phyloP scores from a whole-genome alignment of 1,140 invertebrate species.

The Andricus grossulariae region DNA sequence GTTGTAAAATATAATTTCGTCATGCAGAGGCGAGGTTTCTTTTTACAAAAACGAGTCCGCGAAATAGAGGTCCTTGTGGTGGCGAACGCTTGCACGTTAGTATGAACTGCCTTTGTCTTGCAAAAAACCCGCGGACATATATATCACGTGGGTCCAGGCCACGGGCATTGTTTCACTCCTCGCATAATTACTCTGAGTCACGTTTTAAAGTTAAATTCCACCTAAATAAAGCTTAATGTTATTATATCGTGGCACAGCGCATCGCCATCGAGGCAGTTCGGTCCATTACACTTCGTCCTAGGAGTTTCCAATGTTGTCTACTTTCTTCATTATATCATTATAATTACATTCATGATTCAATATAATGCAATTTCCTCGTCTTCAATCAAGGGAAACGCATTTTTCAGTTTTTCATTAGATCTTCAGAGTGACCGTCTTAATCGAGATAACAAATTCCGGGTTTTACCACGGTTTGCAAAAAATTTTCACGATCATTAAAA shows the following conservation, averaged over 20 bases:
- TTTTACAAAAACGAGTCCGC: conserved; percentile 32
- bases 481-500: too few relatives aligned
- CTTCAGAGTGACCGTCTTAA: not conserved
- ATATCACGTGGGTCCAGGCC: conserved; percentile 69
- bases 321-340: conserved; percentile 18
- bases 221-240: conserved; percentile 76
- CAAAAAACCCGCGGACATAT: conserved; percentile 59
- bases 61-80: conserved; percentile 52
- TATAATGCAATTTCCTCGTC: not conserved
- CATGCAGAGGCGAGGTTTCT: not conserved
- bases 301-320: conserved; percentile 69
- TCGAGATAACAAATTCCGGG: too few relatives aligned
- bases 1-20: conserved; percentile 38
- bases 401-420: not conserved
- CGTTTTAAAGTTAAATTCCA: conserved; percentile 75
- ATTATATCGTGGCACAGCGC: conserved; percentile 65
- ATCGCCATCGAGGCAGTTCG: conserved; percentile 54
- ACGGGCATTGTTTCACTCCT: conserved; percentile 73
- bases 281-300: conserved; percentile 63
- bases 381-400: not conserved
- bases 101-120: conserved; percentile 54
- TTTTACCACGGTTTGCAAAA: too few relatives aligned
- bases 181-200: conserved; percentile 75
- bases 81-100: conserved; percentile 51
- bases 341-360: not conserved